Evolutionary conservation across 1,140 invertebrate genomes (phyloP).

Genomic region (Pachypeltis micranthus): DNA sequence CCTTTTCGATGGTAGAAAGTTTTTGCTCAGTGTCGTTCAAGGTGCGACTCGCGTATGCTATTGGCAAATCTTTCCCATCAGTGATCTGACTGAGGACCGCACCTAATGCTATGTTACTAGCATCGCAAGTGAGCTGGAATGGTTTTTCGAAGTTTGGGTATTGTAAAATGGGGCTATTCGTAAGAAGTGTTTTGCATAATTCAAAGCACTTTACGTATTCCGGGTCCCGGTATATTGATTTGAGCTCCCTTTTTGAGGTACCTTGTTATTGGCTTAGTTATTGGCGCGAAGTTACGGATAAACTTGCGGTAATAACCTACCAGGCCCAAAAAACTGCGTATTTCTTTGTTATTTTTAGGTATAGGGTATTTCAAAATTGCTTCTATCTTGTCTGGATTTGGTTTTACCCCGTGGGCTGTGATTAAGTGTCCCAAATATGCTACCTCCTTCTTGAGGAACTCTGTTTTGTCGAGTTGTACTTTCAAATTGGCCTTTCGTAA

Average conservation of each 20-base stretch:
- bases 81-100: slow-evolving; percentile 30
- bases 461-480: slow-evolving; percentile 25
- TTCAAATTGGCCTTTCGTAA: slow-evolving; percentile 22
- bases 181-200: slow-evolving; percentile 29
- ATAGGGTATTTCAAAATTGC: slow-evolving; percentile 26
- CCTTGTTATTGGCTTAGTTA: slow-evolving; percentile 28
- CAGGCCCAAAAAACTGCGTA: slow-evolving; percentile 27
- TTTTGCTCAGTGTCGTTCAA: slow-evolving; percentile 28
- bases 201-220: slow-evolving; percentile 26
- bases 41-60: slow-evolving; percentile 29
- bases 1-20: slow-evolving; percentile 34
- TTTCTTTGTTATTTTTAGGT: slow-evolving; percentile 22
- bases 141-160: slow-evolving; percentile 26
- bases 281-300: slow-evolving; percentile 27
- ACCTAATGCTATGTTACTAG: slow-evolving; percentile 26
- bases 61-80: slow-evolving; percentile 26
- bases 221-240: slow-evolving; percentile 5
- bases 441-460: slow-evolving; percentile 29
- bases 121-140: slow-evolving; percentile 27
- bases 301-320: slow-evolving; percentile 27
- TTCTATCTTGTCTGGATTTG: slow-evolving; percentile 30
- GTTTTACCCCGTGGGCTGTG: slow-evolving; percentile 27
- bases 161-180: slow-evolving; percentile 7
- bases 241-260: slow-evolving; percentile 26
- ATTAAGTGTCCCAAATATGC: slow-evolving; percentile 32